Conservation (phyloP, 2,797 vertebrate genomes). For the Mormyrus hasselquistii region DNA sequence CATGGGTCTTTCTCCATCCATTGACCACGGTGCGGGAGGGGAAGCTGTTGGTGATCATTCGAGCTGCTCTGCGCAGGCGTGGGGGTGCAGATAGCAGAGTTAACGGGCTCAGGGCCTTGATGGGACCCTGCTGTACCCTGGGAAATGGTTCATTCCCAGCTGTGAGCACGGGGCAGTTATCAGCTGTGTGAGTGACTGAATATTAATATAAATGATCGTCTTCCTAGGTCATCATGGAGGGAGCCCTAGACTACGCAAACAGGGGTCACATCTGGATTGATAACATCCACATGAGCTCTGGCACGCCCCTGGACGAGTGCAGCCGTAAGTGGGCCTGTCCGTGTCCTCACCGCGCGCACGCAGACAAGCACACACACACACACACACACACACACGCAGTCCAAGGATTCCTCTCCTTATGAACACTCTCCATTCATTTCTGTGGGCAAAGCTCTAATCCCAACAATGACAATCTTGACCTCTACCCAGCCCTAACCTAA, state of each 20-base stretch:
- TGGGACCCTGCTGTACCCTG: background rate
- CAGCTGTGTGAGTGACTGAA: background rate
- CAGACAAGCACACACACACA: background rate
- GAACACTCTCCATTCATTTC: background rate
- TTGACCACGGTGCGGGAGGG: background rate
- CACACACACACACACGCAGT: background rate
- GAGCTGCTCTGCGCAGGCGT: background rate
- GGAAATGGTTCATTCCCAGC: background rate
- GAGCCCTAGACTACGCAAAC: constrained; percentile 76
- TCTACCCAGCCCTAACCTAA: background rate
- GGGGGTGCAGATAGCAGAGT: background rate
- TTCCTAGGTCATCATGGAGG: constrained; percentile 87
- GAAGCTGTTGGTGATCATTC: background rate
- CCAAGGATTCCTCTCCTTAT: background rate
- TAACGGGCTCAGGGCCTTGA: background rate
- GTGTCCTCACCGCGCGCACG: background rate
- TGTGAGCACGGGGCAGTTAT: background rate
- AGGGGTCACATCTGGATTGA: constrained; percentile 84
- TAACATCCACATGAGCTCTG: constrained; percentile 85
- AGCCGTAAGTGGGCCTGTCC: constrained; percentile 72
- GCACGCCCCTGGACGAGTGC: constrained; percentile 79
- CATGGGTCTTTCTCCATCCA: background rate
- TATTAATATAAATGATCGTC: background rate
- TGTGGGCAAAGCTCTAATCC: background rate
- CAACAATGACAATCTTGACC: background rate